Evolutionary conservation across 2,888 invertebrate species (phyloP), one percentile per base, ranked within the genome.

Genomic region (Lasioglossum lativentre): DNA sequence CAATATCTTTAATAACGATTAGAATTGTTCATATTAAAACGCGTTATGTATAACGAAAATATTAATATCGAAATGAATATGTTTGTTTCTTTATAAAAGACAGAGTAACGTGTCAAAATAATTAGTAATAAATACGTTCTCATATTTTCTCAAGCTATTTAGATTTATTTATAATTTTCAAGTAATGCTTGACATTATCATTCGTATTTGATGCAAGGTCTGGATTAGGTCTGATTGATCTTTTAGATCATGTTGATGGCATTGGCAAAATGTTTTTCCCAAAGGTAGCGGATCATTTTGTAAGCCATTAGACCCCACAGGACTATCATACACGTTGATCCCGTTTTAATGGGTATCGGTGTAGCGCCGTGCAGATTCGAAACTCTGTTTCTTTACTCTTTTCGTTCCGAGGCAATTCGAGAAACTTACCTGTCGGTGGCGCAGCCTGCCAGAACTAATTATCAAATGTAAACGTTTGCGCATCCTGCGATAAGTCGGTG

Each of bases 381-480:
- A 47, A 72, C 72, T 30, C 72, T 30, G 47, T 47, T 30, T 23
- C 47, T 12, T 34, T 34, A n/a, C 70, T 68, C 66, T 70, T 70
- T 14, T 19, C 45, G 45, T 27, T 34, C 34, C 45, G 4, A 0
- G n/a, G 30, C 4, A 72, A 78, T 73, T 59, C 74, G 23, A 5
- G 40, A 30, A 59, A 59, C 59, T 73, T 74, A 56, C 16, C n/a
- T 40, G 40, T 30, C 30, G 0, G 38, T n/a, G 23, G 23, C 14
- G 4, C n/a, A 38, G 8, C 19, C 30, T 23, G 38, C 30, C 2
- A 16, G 30, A 78, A 78, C 38, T 80, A 80, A 80, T 78, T 68
- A 78, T 78, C 80, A 66, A 68, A 80, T 66, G 80, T 73, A 73
- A 78, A 78, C 73, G 72, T 52, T 72, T 52, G 73, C 73, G 47